Base-by-base conservation (phyloP, 2,888 invertebrate species). In the Leptopilina drosophilae region DNA sequence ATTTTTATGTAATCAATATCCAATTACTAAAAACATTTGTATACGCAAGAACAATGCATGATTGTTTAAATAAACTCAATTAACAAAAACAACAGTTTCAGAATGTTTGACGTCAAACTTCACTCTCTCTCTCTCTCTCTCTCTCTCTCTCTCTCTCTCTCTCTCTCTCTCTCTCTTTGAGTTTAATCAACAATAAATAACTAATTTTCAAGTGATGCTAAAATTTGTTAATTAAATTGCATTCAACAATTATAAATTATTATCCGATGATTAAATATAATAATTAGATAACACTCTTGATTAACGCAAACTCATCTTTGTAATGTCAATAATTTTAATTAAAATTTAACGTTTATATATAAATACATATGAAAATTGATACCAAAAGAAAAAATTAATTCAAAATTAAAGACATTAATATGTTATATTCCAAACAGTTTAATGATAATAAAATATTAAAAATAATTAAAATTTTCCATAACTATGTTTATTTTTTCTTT, bases 31-130 rank as follows among this genome's bases (percentile, higher is more conserved):
- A 33, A 15, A 20, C 20, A 62, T 62, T 62, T 62, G 15, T 20
- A 9, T n/a, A 62, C n/a, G 15, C 62, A 62, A 20, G 15, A 62
- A 62, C 62, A 62, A 62, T 62, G 3, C 62, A 20, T 62, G 62
- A 62, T 62, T 62, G 62, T 20, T 62, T 62, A 62, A 62, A 62
- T 62, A 62, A 62, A 62, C 62, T 62, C n/a, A 62, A 62, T 62
- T 62, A 62, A 62, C 62, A 62, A 62, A 62, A 15, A 62, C 62
- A 15, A 49, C 62, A 20, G 62, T 62, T 62, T 62, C 15, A 15
- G 6, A 15, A 62, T 62, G 62, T 62, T 62, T 62, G 62, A 62
- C 15, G 62, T 62, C 62, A 62, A 62, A 20, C 62, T 62, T 62
- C 62, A 20, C 15, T 33, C 2, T 33, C 33, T 33, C 33, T 33